These are phyloP conservation scores for Cecropterus lyciades DNA, from an alignment of 1,140 invertebrate species.

Conservation along the genomic window DNA sequence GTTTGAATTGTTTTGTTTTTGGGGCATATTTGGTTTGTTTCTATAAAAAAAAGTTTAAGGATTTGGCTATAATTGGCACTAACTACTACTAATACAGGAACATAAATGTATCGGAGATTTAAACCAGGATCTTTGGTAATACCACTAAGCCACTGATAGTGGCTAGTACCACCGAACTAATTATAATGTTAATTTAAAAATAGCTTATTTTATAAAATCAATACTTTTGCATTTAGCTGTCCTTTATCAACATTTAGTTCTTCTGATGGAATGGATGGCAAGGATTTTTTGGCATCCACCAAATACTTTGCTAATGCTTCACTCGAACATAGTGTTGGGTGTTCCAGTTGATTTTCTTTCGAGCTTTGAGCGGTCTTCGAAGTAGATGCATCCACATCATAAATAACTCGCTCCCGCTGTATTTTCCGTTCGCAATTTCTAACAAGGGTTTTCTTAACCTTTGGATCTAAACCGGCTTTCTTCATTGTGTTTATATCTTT, in stretches of 20 bases:
- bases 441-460: slow-evolving; percentile 72
- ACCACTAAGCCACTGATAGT: no score
- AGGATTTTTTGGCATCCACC: slow-evolving; percentile 53
- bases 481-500: slow-evolving; percentile 45
- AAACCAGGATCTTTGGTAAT: no score
- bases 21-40: no score
- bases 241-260: slow-evolving; percentile 56
- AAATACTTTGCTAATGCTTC: slow-evolving; percentile 66
- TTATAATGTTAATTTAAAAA: no score
- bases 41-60: no score
- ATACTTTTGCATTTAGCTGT: slow-evolving; percentile 59
- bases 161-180: no score
- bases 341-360: slow-evolving; percentile 51
- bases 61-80: no score
- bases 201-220: no score
- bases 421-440: slow-evolving; percentile 61
- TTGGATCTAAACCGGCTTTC: slow-evolving; percentile 53
- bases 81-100: no score
- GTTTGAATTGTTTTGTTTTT: no score
- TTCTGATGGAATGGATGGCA: slow-evolving; percentile 39
- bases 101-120: no score
- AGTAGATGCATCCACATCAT: slow-evolving; percentile 47
- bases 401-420: slow-evolving; percentile 37
- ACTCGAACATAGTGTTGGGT: slow-evolving; percentile 68
- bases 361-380: slow-evolving; percentile 39